These are phyloP conservation scores for Danio jaintianensis DNA, from an alignment of 2,797 vertebrate species.

Conservation along the genomic window DNA sequence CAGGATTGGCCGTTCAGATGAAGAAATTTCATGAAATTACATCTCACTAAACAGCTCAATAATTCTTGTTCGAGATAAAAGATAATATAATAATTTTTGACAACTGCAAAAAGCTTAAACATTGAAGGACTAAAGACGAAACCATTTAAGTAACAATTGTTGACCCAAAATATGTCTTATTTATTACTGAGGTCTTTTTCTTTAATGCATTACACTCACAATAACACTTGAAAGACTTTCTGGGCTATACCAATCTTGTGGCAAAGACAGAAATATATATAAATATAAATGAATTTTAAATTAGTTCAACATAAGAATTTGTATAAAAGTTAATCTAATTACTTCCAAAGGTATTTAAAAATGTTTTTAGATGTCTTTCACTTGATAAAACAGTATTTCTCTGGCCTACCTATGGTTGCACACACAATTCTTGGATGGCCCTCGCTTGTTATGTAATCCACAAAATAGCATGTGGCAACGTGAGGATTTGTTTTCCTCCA, in stretches of 20 bases:
- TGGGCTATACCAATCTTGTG: too few relatives aligned
- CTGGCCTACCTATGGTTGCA: background rate
- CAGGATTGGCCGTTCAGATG: background rate
- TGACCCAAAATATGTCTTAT: too few relatives aligned
- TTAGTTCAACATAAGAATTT: background rate
- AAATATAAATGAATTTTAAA: too few relatives aligned
- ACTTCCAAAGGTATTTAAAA: background rate
- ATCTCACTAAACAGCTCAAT: background rate
- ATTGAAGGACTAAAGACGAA: background rate
- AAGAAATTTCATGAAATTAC: background rate
- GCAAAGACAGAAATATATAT: too few relatives aligned
- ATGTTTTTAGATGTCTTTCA: background rate
- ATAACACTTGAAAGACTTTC: too few relatives aligned
- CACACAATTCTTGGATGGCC: constrained; percentile 20
- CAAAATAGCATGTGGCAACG: background rate
- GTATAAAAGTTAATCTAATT: background rate
- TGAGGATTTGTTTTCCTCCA: constrained; percentile 18
- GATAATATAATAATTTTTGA: background rate
- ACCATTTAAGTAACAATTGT: too few relatives aligned
- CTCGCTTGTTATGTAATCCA: constrained; percentile 26
- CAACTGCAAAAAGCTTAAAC: background rate
- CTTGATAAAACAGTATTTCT: background rate
- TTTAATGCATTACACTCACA: too few relatives aligned
- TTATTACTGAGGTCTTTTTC: too few relatives aligned
- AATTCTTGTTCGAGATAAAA: background rate